Base-by-base conservation (phyloP, 2,113 vertebrate species). In the Corvus hawaiiensis region DNA sequence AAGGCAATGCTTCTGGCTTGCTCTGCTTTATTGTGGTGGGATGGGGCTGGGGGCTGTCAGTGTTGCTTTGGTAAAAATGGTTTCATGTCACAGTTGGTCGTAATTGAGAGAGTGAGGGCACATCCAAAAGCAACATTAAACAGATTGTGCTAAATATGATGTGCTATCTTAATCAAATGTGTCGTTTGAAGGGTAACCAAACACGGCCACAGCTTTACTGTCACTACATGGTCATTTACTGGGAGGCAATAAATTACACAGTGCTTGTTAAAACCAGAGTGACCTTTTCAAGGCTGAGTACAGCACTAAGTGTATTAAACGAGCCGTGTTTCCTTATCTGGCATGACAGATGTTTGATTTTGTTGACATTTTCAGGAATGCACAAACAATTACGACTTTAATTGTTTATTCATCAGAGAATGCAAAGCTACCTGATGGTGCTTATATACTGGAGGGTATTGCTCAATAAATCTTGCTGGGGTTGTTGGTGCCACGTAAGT, bases 281-380 rank as follows among this genome's bases (percentile, higher is more conserved):
- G 97, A 98, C 97, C 96, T 98, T 98, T 97, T 81, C 85, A 94
- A 85, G 85, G 95, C 96, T 85, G 93, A 97, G 73, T 18, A 64
- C 81, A 96, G 86, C 68, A 73, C 78, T 98, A 97, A 97, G 81
- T 93, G 39, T 55, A 90, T 94, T 95, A 96, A 97, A 94, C 56
- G 84, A 97, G 74, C 95, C 88, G 27, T 48, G 37, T 90, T 89
- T 94, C 84, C 71, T 97, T 92, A 83, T 94, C 87, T 97, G 89
- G 85, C 75, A 92, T 94, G 95, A 97, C 97, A 98, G 97, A 97
- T 97, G 95, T 94, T 97, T 97, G 89, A 94, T 97, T 97, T 96
- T 95, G 92, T 92, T 98, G 97, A 97, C 97, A 98, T 98, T 98
- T 98, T 76, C 94, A 97, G 93, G 95, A 96, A 97, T 97, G 93